These are phyloP conservation scores for Chlorodrepanis virens DNA, from an alignment of 2,113 vertebrate species.

Conservation along the genomic window DNA sequence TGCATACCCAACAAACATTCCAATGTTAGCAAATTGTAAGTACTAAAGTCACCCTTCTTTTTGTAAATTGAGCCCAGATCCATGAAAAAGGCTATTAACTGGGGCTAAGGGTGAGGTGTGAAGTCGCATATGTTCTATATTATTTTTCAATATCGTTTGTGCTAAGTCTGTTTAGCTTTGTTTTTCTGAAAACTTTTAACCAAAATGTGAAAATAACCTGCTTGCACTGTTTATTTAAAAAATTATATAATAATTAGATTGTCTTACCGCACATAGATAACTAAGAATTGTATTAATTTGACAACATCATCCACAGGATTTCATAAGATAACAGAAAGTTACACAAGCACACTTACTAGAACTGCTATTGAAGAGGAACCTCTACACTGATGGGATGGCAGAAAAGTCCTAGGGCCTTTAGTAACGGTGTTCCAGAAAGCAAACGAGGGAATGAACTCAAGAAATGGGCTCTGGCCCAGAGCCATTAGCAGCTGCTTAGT, in stretches of 20 bases:
- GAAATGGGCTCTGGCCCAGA: neutral
- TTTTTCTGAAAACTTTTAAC: neutral
- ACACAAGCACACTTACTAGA: neutral
- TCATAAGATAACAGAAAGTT: neutral
- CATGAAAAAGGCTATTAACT: neutral
- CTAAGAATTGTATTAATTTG: neutral
- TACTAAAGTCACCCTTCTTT: neutral
- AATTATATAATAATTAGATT: neutral
- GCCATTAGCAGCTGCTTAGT: slow-evolving; percentile 44
- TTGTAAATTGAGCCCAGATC: neutral
- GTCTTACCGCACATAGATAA: neutral
- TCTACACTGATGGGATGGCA: neutral
- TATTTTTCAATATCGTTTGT: neutral
- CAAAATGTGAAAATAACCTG: neutral
- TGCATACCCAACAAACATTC: neutral
- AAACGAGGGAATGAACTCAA: neutral
- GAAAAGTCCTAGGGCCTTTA: neutral
- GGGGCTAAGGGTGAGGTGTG: neutral
- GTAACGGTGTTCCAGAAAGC: neutral
- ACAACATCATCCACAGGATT: neutral
- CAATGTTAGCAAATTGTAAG: neutral
- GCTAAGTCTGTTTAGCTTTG: neutral
- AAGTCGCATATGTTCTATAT: neutral
- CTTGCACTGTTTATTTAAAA: neutral
- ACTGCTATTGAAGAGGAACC: neutral